Evolutionary conservation across 2,888 invertebrate genomes (phyloP).

Genomic region (Chloroclystis v-ata): DNA sequence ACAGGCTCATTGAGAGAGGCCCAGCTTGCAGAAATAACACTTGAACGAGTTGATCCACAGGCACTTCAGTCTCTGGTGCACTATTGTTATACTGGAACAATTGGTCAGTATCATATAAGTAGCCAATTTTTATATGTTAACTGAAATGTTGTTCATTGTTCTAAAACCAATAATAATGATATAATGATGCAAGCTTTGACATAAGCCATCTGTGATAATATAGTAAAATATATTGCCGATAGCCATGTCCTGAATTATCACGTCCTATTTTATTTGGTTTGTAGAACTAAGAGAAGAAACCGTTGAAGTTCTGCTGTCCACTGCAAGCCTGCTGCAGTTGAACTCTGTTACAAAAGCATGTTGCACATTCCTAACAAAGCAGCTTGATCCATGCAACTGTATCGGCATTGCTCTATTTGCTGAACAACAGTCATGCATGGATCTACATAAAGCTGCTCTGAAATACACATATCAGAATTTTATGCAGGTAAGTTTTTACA

Average conservation of each 20-base stretch:
- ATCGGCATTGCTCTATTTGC: constrained; percentile 96
- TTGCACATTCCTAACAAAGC: constrained; percentile 91
- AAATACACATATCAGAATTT: constrained; percentile 90
- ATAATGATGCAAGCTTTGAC: too few species aligned
- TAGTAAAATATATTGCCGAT: too few species aligned
- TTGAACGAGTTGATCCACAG: constrained; percentile 91
- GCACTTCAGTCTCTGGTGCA: constrained; percentile 90
- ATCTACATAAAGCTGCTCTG: constrained; percentile 88
- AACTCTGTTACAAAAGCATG: constrained; percentile 92
- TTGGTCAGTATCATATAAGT: constrained; percentile 47
- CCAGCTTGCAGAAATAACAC: constrained; percentile 87
- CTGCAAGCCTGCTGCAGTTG: constrained; percentile 92
- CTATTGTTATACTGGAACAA: constrained; percentile 93
- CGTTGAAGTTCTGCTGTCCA: constrained; percentile 91
- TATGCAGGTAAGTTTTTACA: constrained; percentile 82
- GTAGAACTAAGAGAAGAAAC: constrained; percentile 92
- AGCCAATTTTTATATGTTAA: too few species aligned
- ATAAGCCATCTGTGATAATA: too few species aligned
- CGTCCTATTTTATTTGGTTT: too few species aligned
- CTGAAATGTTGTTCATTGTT: too few species aligned
- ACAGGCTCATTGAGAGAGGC: constrained; percentile 92
- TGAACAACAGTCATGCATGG: constrained; percentile 91
- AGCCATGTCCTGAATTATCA: too few species aligned
- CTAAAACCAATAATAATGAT: too few species aligned
- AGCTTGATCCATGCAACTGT: constrained; percentile 95